Evolutionary conservation across 37 sponge, comb jelly and placozoan species (phyloP), one percentile per base, ranked within the genome.

Genomic region (Beroe ovata): DNA sequence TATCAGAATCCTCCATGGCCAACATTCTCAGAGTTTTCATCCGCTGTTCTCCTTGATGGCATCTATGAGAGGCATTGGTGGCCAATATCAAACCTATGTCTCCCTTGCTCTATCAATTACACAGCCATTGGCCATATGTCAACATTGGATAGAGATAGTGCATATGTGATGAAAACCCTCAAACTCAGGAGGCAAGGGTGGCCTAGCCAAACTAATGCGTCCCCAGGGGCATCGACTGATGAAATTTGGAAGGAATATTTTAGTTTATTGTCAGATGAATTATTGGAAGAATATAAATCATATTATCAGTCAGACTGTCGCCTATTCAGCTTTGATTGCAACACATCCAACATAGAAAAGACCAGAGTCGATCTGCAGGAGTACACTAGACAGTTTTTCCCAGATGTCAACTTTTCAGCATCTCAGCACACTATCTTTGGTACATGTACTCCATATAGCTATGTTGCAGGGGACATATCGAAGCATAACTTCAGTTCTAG

Each of bases 71-170:
- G 8, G 36, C 71, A 71, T 29, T 71, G 71, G 71, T 19, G 19
- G 2, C 6, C 38, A 8, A 28, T 28, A 19, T 35, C 29, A 29
- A 71, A 34, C 29, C 34, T 35, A 35, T 71, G 71, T 20, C 38
- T 38, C 34, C 71, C 71, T 18, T 71, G 71, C 29, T 11, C 71
- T 6, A 30, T 71, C 38, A 34, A 71, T 29, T 71, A 71, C 20
- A 34, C 4, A 2, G 29, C 20, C 8, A 34, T 71, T 20, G 38
- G 29, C 3, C 16, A 29, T 21, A 35, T 71, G 16, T 20, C 16
- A 30, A 71, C 71, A 20, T 20, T 71, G 11, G 19, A 29, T 21
- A 71, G 71, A 71, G 71, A 71, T 30, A 71, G 34, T 29, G 16
- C 34, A 38, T 71, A 71, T 30, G 36, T 71, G 6, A 33, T 71